These are phyloP conservation scores for Trachelus stipa DNA, from an alignment of 2,888 invertebrate genomes.

Conservation along the genomic window DNA sequence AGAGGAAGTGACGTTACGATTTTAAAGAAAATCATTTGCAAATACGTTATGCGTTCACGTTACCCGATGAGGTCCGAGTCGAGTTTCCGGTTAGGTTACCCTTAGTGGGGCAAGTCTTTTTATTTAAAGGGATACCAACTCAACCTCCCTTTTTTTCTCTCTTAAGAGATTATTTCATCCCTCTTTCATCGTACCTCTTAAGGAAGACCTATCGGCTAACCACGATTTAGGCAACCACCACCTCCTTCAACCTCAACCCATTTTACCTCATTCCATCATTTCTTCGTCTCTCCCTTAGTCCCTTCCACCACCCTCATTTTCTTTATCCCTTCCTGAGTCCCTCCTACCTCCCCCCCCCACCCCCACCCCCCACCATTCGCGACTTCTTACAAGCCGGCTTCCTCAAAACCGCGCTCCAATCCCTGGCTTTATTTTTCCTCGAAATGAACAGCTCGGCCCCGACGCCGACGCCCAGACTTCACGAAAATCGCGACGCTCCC, in stretches of 20 bases:
- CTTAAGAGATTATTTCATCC: neutral
- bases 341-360: too few species aligned
- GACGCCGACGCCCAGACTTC: neutral
- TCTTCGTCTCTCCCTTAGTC: neutral
- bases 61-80: neutral
- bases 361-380: too few species aligned
- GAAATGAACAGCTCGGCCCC: slow-evolving; percentile 18
- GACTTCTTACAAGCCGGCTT: neutral
- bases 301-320: too few species aligned
- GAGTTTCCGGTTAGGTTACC: neutral
- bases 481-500: slow-evolving; percentile 19
- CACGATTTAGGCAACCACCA: neutral
- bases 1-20: neutral
- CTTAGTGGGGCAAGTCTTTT: neutral
- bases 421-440: slow-evolving; percentile 34
- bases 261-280: neutral
- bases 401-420: slow-evolving; percentile 19
- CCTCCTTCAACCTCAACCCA: neutral
- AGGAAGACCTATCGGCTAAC: neutral
- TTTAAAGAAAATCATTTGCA: neutral
- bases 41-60: neutral
- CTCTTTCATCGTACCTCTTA: neutral
- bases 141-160: neutral
- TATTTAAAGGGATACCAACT: neutral
- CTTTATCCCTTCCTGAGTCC: too few species aligned